Percentiles rank a stretch among this genome's conserved stretches.
phyloP scores from a whole-genome alignment of 2,113 vertebrate genomes.

The Psettodes erumei region DNA sequence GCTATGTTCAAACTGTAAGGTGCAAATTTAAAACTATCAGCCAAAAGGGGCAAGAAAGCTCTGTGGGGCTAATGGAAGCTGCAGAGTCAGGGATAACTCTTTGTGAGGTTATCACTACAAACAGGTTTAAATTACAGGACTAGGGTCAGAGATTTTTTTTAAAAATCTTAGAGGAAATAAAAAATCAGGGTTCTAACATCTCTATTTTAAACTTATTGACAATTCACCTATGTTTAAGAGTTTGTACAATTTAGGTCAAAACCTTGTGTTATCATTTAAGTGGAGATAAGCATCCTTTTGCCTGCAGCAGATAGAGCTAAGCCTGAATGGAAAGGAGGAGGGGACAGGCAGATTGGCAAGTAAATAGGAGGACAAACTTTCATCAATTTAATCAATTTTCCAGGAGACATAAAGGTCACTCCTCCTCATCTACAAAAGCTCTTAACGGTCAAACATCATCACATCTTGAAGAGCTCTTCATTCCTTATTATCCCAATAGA shows the following conservation, averaged over 20 bases:
- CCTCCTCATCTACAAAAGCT: too few species aligned
- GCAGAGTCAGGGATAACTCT: too few species aligned
- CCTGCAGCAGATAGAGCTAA: conserved; percentile 40
- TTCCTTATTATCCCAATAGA: too few species aligned
- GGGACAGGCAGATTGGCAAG: background rate
- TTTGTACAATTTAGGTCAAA: background rate
- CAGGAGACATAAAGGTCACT: background rate
- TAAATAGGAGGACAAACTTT: background rate
- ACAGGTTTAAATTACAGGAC: too few species aligned
- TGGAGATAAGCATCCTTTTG: conserved; percentile 43
- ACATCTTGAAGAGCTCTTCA: too few species aligned
- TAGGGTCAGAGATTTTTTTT: background rate
- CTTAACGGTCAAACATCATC: too few species aligned
- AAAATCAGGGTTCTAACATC: background rate
- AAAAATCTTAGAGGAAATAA: background rate
- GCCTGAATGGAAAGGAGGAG: background rate
- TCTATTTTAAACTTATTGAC: background rate
- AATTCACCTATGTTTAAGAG: background rate
- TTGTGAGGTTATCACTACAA: too few species aligned
- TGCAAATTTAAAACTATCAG: too few species aligned
- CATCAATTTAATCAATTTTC: background rate
- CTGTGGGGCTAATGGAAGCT: too few species aligned
- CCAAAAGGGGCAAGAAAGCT: too few species aligned
- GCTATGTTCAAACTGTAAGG: background rate
- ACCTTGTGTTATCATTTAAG: background rate